Evolutionary conservation across 2,888 invertebrate genomes (phyloP).

Genomic region (Buathra laborator): DNA sequence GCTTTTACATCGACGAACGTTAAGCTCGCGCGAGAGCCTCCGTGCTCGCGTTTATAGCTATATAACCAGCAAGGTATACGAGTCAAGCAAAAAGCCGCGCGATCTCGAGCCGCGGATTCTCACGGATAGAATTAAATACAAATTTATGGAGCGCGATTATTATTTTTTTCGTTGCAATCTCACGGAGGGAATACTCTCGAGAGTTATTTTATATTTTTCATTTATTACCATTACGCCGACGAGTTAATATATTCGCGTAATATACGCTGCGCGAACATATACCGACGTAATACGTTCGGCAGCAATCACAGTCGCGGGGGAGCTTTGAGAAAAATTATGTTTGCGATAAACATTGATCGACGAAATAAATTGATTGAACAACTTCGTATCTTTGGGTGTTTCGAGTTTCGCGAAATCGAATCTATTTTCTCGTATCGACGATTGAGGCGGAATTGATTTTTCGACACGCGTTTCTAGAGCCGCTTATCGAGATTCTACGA

Average conservation of each 20-base stretch:
- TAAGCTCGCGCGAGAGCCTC: constrained; percentile 65
- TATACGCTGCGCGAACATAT: background rate
- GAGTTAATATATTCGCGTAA: background rate
- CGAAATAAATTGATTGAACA: background rate
- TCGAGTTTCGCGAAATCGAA: background rate
- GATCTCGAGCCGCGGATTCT: constrained; percentile 76
- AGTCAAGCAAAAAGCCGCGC: constrained; percentile 71
- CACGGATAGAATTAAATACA: constrained; percentile 79
- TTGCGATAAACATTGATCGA: background rate
- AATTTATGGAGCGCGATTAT: constrained; percentile 75
- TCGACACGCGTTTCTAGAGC: constrained; percentile 35
- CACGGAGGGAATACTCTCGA: constrained; percentile 15
- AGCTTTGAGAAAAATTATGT: too few species aligned
- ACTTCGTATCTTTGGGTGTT: background rate
- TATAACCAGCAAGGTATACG: constrained; percentile 74
- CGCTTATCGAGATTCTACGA: constrained; percentile 45
- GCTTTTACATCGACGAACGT: constrained; percentile 80
- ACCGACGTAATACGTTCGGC: background rate
- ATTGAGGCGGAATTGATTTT: background rate
- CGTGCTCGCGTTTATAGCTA: constrained; percentile 60
- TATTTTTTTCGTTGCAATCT: constrained; percentile 78
- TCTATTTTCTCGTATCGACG: background rate
- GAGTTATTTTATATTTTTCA: constrained; percentile 4
- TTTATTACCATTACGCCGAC: constrained; percentile 3
- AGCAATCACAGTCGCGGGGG: background rate